Evolutionary conservation across 2,113 vertebrate genomes (phyloP).

Genomic region (Amphiprion percula): DNA sequence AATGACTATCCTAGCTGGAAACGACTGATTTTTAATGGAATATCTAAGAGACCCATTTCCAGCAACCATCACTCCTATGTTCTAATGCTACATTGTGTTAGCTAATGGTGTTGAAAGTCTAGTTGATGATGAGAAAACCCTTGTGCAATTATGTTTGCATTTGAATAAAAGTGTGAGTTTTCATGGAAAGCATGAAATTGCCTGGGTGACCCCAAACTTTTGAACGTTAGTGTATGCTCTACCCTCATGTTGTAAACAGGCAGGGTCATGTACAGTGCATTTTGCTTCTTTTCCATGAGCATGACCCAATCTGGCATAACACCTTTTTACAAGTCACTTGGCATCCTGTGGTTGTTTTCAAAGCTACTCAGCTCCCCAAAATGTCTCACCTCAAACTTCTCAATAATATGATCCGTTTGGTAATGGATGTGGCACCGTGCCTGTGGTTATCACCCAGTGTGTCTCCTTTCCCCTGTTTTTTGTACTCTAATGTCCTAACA

Average conservation of each 20-base stretch:
- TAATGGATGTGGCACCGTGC: conserved; percentile 15
- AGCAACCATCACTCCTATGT: no score
- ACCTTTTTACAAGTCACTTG: conserved; percentile 38
- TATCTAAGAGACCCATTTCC: no score
- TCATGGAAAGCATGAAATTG: no score
- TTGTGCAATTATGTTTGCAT: no score
- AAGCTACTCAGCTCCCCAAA: conserved; percentile 13
- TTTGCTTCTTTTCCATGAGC: conserved; percentile 51
- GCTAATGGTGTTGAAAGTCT: no score
- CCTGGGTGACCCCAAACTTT: no score
- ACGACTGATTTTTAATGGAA: no score
- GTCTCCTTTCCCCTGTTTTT: background rate
- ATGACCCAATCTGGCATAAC: conserved; percentile 35
- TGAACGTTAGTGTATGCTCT: conserved; percentile 1
- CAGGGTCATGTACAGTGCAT: conserved; percentile 53
- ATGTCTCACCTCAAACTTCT: conserved; percentile 26
- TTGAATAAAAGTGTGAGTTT: no score
- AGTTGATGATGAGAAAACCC: no score
- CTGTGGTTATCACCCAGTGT: conserved; percentile 10
- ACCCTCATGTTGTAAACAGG: conserved; percentile 44
- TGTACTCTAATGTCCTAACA: conserved; percentile 2
- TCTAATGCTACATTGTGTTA: no score
- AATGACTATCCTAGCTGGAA: no score
- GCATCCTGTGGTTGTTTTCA: conserved; percentile 27
- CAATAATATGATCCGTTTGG: conserved; percentile 37